A percentile compares a stretch with the other conserved stretches of the same genome.
Evolutionary conservation across 2,797 vertebrate genomes (phyloP).

Genomic region (Microcaecilia unicolor): DNA sequence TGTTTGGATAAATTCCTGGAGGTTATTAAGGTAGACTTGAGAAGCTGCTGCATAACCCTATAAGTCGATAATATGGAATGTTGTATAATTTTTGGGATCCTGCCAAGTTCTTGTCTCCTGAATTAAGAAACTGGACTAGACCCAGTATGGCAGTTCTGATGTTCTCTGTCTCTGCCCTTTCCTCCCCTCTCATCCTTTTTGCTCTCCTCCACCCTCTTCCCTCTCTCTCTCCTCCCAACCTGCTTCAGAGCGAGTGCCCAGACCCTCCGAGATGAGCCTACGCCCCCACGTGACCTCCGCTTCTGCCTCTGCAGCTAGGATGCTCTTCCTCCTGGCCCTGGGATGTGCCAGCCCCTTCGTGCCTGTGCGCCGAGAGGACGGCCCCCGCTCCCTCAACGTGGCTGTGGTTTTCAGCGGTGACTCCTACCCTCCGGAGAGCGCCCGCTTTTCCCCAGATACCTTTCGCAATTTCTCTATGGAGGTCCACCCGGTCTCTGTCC

Average conservation of each 20-base stretch:
- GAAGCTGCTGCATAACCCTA: no score
- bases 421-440: slow-evolving; percentile 53
- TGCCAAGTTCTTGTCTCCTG: no score
- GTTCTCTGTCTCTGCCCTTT: no score
- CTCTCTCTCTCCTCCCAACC: slow-evolving; percentile 55
- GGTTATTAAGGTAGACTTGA: no score
- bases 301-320: slow-evolving; percentile 72
- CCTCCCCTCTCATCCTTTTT: slow-evolving; percentile 46
- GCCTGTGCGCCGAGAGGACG: slow-evolving; percentile 31
- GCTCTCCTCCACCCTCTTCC: no score
- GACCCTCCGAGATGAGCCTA: slow-evolving; percentile 52
- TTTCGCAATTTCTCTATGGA: slow-evolving; percentile 48
- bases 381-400: slow-evolving; percentile 62
- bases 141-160: no score
- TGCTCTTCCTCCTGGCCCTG: slow-evolving; percentile 56
- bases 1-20: no score
- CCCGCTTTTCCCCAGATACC: slow-evolving; percentile 44
- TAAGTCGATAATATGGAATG: no score
- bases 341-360: slow-evolving; percentile 79
- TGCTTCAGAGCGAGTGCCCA: slow-evolving; percentile 23
- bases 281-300: slow-evolving; percentile 17
- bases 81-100: no score
- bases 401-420: slow-evolving; percentile 68
- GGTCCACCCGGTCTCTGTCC: slow-evolving; percentile 46
- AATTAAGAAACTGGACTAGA: no score